These are phyloP conservation scores for Xyliphius kryptos DNA, from an alignment of 2,113 vertebrate genomes.

Conservation along the genomic window DNA sequence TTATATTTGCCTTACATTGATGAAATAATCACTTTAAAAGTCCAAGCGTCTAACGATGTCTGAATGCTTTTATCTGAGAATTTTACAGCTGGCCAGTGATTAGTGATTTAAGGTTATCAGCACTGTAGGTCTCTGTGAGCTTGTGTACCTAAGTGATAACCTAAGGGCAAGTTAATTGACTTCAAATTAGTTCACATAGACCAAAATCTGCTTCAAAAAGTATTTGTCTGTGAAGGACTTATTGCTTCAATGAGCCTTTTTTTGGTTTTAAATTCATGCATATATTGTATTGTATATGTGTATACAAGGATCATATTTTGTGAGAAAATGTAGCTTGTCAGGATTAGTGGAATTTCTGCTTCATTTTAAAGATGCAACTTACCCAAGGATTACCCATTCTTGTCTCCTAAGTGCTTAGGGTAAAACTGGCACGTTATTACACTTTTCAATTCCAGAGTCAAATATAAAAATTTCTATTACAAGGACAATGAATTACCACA, in stretches of 20 bases:
- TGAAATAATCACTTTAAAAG: constrained; percentile 27
- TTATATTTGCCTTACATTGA: constrained; percentile 14
- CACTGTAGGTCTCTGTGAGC: constrained; percentile 22
- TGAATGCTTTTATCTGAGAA: constrained; percentile 19
- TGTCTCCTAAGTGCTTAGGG: no score
- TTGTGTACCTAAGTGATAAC: constrained; percentile 23
- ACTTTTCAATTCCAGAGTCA: constrained; percentile 97
- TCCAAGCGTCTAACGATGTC: constrained; percentile 26
- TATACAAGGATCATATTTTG: no score
- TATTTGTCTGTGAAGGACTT: constrained; percentile 6
- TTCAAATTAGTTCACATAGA: constrained; percentile 16
- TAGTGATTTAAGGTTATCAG: constrained; percentile 34
- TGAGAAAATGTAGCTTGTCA: no score
- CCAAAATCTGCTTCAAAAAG: constrained; percentile 4
- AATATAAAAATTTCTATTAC: constrained; percentile 99
- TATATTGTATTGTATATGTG: no score
- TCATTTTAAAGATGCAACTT: no score
- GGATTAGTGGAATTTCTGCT: no score
- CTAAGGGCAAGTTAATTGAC: constrained; percentile 20
- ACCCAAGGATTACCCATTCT: no score
- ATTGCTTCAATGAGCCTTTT: background rate
- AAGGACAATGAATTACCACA: constrained; percentile 99
- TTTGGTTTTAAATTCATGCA: constrained; percentile 6
- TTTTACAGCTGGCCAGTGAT: constrained; percentile 25
- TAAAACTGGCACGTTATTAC: constrained; percentile 97